These are phyloP conservation scores for Channa argus DNA, from an alignment of 2,113 vertebrate genomes.

Conservation along the genomic window DNA sequence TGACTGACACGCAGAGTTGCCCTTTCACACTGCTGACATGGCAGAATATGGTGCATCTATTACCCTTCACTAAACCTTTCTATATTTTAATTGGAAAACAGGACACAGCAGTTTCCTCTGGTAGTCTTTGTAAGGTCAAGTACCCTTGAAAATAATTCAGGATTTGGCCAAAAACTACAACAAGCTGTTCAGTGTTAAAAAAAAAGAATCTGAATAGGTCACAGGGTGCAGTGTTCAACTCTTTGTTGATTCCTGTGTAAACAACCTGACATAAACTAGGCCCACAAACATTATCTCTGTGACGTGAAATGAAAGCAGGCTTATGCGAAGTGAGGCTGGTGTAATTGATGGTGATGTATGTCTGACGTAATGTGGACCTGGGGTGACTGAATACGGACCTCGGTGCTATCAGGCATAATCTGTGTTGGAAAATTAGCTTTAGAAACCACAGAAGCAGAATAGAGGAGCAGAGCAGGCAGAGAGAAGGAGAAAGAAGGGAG, in stretches of 20 bases:
- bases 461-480: not conserved
- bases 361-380: constrained; percentile 14
- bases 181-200: constrained; percentile 28
- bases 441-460: constrained; percentile 24
- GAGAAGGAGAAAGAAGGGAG: constrained; percentile 2
- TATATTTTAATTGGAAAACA: constrained; percentile 49
- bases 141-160: constrained; percentile 20
- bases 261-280: constrained; percentile 19
- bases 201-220: constrained; percentile 47
- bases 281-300: constrained; percentile 19
- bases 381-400: constrained; percentile 15
- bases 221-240: not conserved
- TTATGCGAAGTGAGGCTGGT: constrained; percentile 22
- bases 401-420: constrained; percentile 2
- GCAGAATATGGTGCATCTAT: constrained; percentile 59
- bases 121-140: constrained; percentile 16
- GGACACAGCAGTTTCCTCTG: constrained; percentile 14
- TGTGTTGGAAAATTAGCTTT: constrained; percentile 13
- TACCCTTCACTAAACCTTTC: constrained; percentile 60
- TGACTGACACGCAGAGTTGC: constrained; percentile 34
- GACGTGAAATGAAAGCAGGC: constrained; percentile 32
- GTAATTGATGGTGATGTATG: constrained; percentile 44
- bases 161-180: not conserved
- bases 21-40: constrained; percentile 63
- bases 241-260: constrained; percentile 11